A percentile compares a stretch with the other conserved stretches of the same genome.
phyloP scores from a whole-genome alignment of 2,797 vertebrate species.

The Rallus crepitans region DNA sequence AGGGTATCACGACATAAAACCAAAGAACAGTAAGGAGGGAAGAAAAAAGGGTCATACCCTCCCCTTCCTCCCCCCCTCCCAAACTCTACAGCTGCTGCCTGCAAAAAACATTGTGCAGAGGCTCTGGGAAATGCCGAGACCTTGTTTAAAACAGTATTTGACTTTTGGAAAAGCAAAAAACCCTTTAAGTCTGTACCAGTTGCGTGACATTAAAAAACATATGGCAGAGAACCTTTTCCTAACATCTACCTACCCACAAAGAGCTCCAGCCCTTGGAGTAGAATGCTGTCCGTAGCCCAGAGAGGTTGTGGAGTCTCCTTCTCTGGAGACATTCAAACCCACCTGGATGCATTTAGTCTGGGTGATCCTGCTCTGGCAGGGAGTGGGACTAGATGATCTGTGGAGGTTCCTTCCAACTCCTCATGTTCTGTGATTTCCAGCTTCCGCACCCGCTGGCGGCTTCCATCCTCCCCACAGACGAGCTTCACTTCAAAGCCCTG shows the following conservation, averaged over 20 bases:
- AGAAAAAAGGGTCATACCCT: background rate
- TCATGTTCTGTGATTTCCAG: background rate
- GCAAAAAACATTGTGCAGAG: background rate
- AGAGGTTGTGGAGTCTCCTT: no score
- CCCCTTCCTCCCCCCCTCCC: fast-evolving
- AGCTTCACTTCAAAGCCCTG: background rate
- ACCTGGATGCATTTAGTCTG: no score
- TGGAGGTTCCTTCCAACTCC: no score
- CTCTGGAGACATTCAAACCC: no score
- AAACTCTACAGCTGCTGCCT: background rate
- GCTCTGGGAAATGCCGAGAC: background rate
- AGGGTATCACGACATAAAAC: background rate
- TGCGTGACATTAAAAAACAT: background rate
- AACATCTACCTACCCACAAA: background rate
- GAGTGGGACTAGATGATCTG: no score
- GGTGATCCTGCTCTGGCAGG: no score
- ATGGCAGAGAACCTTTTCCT: background rate
- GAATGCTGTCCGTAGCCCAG: fast-evolving
- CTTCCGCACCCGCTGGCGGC: background rate
- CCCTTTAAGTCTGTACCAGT: background rate
- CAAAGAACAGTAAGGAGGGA: background rate
- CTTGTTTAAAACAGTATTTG: background rate
- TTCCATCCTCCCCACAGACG: background rate
- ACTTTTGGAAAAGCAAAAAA: background rate
- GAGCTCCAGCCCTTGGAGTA: background rate